These are phyloP conservation scores for Amblyjoppa proteus DNA, from an alignment of 2,888 invertebrate genomes.

Conservation along the genomic window DNA sequence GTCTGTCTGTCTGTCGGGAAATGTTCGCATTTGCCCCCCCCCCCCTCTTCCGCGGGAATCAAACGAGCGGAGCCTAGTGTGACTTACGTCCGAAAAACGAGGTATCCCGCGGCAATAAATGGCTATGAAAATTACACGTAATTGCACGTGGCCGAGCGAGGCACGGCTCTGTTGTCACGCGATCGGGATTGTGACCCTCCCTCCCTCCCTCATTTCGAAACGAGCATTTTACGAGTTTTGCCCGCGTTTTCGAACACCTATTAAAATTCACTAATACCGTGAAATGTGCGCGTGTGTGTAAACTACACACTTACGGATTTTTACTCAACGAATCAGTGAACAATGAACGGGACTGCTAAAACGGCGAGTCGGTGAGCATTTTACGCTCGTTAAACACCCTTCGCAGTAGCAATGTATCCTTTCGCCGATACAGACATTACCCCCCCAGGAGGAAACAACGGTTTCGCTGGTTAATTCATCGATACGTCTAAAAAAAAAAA, in stretches of 20 bases:
- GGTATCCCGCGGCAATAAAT: constrained; percentile 75
- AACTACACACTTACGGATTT: constrained; percentile 46
- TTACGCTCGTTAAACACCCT: constrained; percentile 41
- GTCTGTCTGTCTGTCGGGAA: constrained; percentile 1
- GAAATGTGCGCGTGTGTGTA: constrained; percentile 28
- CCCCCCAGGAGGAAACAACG: background rate
- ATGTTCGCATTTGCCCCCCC: background rate
- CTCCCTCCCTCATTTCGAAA: constrained; percentile 58
- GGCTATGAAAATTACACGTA: constrained; percentile 77
- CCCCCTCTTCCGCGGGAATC: constrained; percentile 29
- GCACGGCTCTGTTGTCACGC: constrained; percentile 78
- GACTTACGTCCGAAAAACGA: constrained; percentile 73
- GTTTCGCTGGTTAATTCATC: background rate
- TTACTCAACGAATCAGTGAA: constrained; percentile 21
- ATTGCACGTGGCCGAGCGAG: constrained; percentile 74
- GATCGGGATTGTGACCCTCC: constrained; percentile 78
- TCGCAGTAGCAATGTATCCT: constrained; percentile 45
- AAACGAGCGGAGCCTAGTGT: constrained; percentile 63
- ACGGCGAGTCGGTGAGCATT: constrained; percentile 25
- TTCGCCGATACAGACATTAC: constrained; percentile 45
- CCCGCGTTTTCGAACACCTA: constrained; percentile 65
- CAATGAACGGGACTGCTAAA: constrained; percentile 39
- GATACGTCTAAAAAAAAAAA: background rate
- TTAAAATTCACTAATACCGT: constrained; percentile 57
- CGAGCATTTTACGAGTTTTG: constrained; percentile 71